Evolutionary conservation across 2,888 invertebrate genomes (phyloP), one percentile per base, ranked within the genome.

Genomic region (Orthonychiurus folsomi): DNA sequence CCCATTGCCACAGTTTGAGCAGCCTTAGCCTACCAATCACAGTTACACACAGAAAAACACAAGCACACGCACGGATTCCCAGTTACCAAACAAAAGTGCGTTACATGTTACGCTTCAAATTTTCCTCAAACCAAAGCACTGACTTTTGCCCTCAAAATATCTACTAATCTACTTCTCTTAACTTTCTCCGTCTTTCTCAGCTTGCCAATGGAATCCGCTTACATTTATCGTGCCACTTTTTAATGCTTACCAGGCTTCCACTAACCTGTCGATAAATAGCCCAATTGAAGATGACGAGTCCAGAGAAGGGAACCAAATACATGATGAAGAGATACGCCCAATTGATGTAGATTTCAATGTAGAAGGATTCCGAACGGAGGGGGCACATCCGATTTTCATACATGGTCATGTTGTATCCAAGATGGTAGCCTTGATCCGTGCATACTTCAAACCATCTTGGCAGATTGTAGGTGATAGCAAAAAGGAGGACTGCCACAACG

Each of bases 301-400:
- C 86, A 61, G 86, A 81, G 77, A 97, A 92, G 2, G 97, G 97
- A 73, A 96, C 83, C 73, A 93, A 84, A 78, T 95, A 94, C 84
- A 94, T 91, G 74, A 95, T 87, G 68, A 95, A 83, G 74, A 96
- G 84, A 79, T 96, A 95, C 79, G 93, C 82, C 89, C 94, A 94
- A 76, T 93, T 88, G 68, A 93, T 90, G 79, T 96, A 97, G 52
- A 94, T 82, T 50, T 85, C 84, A 64, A 88, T 85, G 79, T 94
- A 95, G 1, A 83, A 78, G 25, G 81, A 80, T 76, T 89, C 84
- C 65, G 82, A 81, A 66, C 92, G 83, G 69, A 89, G 77, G 21
- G 79, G 77, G 60, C 90, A 85, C 12, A 87, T 85, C 18, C 80
- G 79, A 60, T 71, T 71, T 53, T 63, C 64, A 61, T 70, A 73